Percentiles rank a stretch among this genome's conserved stretches.
phyloP scores from a whole-genome alignment of 2,113 vertebrate species.

The Notiomystis cincta region DNA sequence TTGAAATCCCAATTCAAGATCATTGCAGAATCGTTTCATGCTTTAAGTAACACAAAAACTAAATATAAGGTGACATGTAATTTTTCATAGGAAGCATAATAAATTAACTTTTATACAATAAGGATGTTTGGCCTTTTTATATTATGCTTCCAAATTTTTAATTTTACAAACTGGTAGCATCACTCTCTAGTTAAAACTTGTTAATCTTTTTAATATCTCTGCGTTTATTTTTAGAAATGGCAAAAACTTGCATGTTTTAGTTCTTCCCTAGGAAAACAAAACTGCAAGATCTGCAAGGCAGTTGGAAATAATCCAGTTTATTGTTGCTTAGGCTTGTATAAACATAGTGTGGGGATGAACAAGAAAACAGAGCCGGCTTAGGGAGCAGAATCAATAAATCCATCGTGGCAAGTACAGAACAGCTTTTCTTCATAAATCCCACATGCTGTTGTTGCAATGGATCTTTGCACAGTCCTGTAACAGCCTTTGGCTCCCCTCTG shows the following conservation, averaged over 20 bases:
- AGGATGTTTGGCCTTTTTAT: background rate
- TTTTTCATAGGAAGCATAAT: slow-evolving; percentile 43
- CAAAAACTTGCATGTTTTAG: background rate
- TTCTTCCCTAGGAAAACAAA: background rate
- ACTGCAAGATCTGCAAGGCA: background rate
- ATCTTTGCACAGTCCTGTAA: background rate
- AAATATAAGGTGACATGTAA: background rate
- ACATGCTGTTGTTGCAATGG: background rate
- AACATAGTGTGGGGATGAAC: background rate
- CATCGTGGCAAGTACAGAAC: background rate
- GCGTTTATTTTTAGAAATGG: background rate
- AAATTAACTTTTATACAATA: background rate
- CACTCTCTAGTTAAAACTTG: background rate
- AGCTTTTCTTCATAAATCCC: background rate
- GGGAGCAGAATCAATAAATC: background rate
- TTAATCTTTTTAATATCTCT: background rate
- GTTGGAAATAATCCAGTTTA: background rate
- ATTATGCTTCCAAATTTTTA: background rate
- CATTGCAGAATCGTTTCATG: slow-evolving; percentile 30
- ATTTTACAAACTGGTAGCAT: background rate
- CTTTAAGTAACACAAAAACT: slow-evolving; percentile 47
- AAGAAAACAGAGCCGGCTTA: background rate
- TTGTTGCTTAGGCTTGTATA: background rate
- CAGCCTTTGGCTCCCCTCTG: slow-evolving; percentile 6
- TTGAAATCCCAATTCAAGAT: slow-evolving; percentile 45